A percentile compares a stretch with the other conserved stretches of the same genome.
Conservation (phyloP, 2,113 vertebrate species). For the Petroica traversi region DNA sequence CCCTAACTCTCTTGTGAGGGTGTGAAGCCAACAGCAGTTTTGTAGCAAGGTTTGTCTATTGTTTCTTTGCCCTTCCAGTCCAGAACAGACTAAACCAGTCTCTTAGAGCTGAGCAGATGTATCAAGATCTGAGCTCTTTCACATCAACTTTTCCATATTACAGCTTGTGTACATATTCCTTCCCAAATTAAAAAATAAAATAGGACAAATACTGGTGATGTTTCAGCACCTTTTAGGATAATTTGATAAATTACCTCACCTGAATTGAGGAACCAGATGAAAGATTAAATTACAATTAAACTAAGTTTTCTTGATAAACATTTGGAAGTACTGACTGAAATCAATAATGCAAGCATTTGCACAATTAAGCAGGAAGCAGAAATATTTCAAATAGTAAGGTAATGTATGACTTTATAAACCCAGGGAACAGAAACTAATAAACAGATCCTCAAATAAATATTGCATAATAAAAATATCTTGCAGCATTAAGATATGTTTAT, state of each 20-base stretch:
- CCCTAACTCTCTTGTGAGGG: background rate
- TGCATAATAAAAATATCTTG: background rate
- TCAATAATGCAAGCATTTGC: background rate
- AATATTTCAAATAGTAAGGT: background rate
- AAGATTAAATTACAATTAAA: background rate
- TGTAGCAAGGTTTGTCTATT: background rate
- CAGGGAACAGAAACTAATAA: background rate
- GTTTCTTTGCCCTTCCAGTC: background rate
- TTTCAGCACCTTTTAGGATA: background rate
- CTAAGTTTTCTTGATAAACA: background rate
- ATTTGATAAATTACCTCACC: background rate
- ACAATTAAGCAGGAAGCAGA: background rate
- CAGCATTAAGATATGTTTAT: background rate
- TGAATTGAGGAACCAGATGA: background rate
- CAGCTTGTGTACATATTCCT: background rate
- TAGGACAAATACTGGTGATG: background rate
- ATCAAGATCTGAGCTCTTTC: background rate
- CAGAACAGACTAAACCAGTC: background rate
- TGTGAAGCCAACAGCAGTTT: background rate
- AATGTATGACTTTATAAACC: background rate
- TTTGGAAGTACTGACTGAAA: background rate
- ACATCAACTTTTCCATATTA: fast-evolving
- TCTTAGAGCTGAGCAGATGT: background rate
- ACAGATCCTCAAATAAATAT: background rate
- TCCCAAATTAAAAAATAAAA: background rate